Evolutionary conservation across 2,113 vertebrate genomes (phyloP).

Genomic region (Menidia beryllina): DNA sequence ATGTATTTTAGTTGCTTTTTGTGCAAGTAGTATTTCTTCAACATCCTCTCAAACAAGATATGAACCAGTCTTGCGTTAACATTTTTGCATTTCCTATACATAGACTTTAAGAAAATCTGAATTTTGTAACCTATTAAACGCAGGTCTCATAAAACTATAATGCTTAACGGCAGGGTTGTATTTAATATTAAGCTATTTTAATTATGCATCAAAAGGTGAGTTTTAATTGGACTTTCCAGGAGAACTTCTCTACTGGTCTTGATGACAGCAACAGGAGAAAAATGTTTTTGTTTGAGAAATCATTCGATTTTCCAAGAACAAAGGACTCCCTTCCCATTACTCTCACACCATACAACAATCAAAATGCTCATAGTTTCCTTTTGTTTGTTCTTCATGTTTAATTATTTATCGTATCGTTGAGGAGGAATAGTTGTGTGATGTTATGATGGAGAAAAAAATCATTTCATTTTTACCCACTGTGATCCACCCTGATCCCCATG

Average conservation of each 20-base stretch:
- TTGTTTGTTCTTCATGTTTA: slow-evolving; percentile 31
- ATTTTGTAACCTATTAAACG: slow-evolving; percentile 23
- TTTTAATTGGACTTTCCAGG: slow-evolving; percentile 71
- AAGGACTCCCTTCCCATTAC: slow-evolving; percentile 40
- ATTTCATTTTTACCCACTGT: slow-evolving; percentile 44
- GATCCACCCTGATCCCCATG: slow-evolving; percentile 32
- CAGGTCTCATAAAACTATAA: slow-evolving; percentile 36
- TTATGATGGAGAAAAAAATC: slow-evolving; percentile 13
- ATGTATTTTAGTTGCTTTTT: slow-evolving; percentile 6
- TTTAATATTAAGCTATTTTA: slow-evolving; percentile 70
- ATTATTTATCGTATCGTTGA: slow-evolving; percentile 24
- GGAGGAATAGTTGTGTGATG: slow-evolving; percentile 36
- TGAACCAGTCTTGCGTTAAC: too few relatives aligned
- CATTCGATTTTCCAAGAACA: slow-evolving; percentile 60
- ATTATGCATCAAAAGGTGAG: slow-evolving; percentile 71
- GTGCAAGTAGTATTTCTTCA: not conserved
- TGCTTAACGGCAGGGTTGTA: slow-evolving; percentile 44
- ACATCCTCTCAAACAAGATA: not conserved
- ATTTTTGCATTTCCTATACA: not conserved
- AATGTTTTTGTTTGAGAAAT: slow-evolving; percentile 56
- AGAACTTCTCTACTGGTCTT: slow-evolving; percentile 46
- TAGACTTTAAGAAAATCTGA: slow-evolving; percentile 14
- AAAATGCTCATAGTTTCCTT: slow-evolving; percentile 26
- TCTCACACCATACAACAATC: slow-evolving; percentile 31
- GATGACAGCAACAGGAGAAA: slow-evolving; percentile 46